Percentiles rank a stretch among this genome's conserved stretches.
Evolutionary conservation across 2,888 invertebrate species (phyloP).

Genomic region (Xylota sylvarum): DNA sequence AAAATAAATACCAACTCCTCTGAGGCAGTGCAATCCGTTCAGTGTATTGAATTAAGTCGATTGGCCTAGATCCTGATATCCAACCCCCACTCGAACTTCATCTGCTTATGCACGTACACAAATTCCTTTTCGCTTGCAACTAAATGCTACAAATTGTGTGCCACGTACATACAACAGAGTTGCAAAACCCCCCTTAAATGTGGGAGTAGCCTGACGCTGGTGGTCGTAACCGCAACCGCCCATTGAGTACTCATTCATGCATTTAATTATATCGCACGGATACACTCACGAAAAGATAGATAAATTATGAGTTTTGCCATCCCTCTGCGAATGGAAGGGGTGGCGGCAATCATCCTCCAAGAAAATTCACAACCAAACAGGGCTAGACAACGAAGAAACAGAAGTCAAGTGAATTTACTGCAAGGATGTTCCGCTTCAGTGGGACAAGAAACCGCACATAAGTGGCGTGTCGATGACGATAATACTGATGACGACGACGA

Average conservation of each 20-base stretch:
- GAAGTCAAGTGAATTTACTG: slow-evolving; percentile 53
- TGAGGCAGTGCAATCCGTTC: slow-evolving; percentile 13
- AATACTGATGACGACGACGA: slow-evolving; percentile 34
- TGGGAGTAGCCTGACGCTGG: too few species aligned
- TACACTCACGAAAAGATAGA: slow-evolving; percentile 40
- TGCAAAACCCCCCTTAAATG: neutral
- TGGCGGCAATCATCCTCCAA: neutral
- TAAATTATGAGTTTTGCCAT: slow-evolving; percentile 51
- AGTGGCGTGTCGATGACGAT: slow-evolving; percentile 60
- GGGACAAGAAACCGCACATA: slow-evolving; percentile 64
- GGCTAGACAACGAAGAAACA: neutral
- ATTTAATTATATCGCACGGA: slow-evolving; percentile 70
- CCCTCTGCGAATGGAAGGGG: slow-evolving; percentile 22
- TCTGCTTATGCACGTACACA: slow-evolving; percentile 8
- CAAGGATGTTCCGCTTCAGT: slow-evolving; percentile 39
- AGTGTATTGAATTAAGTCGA: slow-evolving; percentile 45
- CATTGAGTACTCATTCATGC: slow-evolving; percentile 64
- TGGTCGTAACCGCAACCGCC: slow-evolving; percentile 34
- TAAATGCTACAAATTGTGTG: slow-evolving; percentile 62
- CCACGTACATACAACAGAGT: slow-evolving; percentile 28
- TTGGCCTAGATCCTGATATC: neutral
- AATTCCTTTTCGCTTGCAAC: slow-evolving; percentile 52
- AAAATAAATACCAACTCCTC: slow-evolving; percentile 39
- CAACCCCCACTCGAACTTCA: neutral
- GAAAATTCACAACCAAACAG: slow-evolving; percentile 30